These are phyloP conservation scores for Jacana jacana DNA, from an alignment of 2,113 vertebrate species.

Conservation along the genomic window DNA sequence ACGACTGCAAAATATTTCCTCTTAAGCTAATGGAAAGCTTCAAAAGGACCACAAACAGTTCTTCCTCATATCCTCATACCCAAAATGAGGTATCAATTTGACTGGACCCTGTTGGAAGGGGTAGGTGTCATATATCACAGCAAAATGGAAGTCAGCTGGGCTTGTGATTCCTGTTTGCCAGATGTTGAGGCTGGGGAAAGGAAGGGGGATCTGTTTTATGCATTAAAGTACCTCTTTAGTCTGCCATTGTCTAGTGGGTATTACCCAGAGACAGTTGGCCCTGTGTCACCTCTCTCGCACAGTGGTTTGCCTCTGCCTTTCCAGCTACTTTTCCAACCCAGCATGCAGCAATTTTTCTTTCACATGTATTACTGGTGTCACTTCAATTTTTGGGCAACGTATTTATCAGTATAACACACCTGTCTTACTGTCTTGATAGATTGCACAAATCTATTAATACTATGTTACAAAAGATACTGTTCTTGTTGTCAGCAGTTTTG, in stretches of 20 bases:
- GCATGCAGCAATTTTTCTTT: not conserved
- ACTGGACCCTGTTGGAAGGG: not conserved
- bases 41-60: not conserved
- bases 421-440: not conserved
- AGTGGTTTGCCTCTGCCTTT: not conserved
- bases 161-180: not conserved
- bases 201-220: accelerated
- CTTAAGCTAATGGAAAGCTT: not conserved
- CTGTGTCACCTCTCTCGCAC: not conserved
- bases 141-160: not conserved
- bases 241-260: not conserved
- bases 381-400: not conserved
- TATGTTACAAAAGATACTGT: not conserved
- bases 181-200: not conserved
- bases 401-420: not conserved
- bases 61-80: not conserved
- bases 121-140: not conserved
- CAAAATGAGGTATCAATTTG: not conserved
- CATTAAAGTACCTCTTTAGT: not conserved
- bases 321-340: not conserved
- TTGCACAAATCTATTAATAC: not conserved
- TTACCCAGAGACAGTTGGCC: not conserved
- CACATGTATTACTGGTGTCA: not conserved
- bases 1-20: not conserved
- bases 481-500: not conserved